A percentile compares a stretch with the other conserved stretches of the same genome.
phyloP scores from a whole-genome alignment of 2,797 vertebrate genomes.

The Carcharodon carcharias region DNA sequence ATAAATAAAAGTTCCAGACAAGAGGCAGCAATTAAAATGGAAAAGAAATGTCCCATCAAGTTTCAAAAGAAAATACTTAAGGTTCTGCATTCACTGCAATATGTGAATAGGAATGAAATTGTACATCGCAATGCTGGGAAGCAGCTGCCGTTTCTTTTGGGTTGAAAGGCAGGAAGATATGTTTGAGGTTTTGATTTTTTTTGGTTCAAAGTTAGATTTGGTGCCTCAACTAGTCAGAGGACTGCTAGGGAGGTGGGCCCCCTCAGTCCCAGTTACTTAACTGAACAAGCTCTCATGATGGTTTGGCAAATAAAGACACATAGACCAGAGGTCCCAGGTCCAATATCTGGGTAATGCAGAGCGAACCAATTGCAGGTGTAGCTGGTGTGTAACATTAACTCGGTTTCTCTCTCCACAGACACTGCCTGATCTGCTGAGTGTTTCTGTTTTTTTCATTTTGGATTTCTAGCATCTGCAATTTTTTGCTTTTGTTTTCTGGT shows the following conservation, averaged over 20 bases:
- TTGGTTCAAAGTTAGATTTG: neutral
- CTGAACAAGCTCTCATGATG: neutral
- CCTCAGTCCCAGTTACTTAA: neutral
- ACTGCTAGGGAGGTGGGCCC: neutral
- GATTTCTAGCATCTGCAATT: neutral
- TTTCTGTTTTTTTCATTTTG: neutral
- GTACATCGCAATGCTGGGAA: neutral
- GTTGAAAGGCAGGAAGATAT: neutral
- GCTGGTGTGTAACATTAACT: neutral
- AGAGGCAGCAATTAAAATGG: constrained; percentile 1
- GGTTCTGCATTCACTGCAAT: neutral
- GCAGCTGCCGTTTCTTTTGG: neutral
- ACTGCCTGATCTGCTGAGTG: neutral
- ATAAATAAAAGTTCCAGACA: constrained; percentile 28
- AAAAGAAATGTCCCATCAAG: neutral
- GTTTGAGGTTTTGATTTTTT: constrained; percentile 18
- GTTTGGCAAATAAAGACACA: neutral
- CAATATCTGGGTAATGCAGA: neutral
- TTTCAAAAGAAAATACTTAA: neutral
- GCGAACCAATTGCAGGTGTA: neutral
- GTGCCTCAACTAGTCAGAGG: too few species aligned
- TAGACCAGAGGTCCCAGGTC: neutral
- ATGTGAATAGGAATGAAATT: neutral
- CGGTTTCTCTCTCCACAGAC: neutral
- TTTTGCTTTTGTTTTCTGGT: neutral